A percentile compares a stretch with the other conserved stretches of the same genome.
Evolutionary conservation across 2,888 invertebrate species (phyloP).

Genomic region (Phrixothrix hirtus): DNA sequence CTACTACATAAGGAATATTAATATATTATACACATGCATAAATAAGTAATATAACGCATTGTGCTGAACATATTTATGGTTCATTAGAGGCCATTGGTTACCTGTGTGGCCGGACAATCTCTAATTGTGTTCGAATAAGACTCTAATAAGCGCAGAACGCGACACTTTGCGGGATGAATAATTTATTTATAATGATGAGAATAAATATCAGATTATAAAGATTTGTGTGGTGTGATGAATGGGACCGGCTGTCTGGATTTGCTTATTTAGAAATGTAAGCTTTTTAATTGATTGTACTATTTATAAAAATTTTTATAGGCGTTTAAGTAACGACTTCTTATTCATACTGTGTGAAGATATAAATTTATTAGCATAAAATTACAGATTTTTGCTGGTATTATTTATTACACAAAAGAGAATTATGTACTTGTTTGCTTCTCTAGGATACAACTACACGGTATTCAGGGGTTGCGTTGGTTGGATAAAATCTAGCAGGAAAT

Average conservation of each 20-base stretch:
- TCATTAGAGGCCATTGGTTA: constrained; percentile 55
- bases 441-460: constrained; percentile 22
- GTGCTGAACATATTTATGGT: constrained; percentile 56
- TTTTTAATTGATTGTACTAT: constrained; percentile 39
- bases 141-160: constrained; percentile 52
- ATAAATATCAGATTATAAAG: constrained; percentile 58
- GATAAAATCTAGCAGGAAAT: constrained; percentile 12
- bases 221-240: constrained; percentile 57
- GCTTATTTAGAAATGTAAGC: constrained; percentile 29
- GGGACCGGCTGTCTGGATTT: constrained; percentile 22
- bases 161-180: constrained; percentile 53
- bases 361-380: constrained; percentile 56
- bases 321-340: constrained; percentile 30
- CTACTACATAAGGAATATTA: constrained; percentile 45
- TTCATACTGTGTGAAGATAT: constrained; percentile 50
- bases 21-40: constrained; percentile 54
- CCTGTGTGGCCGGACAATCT: constrained; percentile 54
- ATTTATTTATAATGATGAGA: constrained; percentile 57
- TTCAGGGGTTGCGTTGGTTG: constrained; percentile 2
- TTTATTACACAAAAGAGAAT: constrained; percentile 31
- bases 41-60: constrained; percentile 56
- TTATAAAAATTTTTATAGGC: constrained; percentile 29
- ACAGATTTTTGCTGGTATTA: constrained; percentile 38
- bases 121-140: constrained; percentile 57
- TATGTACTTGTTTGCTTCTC: constrained; percentile 44